Base-by-base conservation (phyloP, 2,888 invertebrate genomes). In the Odontomyia ornata region DNA sequence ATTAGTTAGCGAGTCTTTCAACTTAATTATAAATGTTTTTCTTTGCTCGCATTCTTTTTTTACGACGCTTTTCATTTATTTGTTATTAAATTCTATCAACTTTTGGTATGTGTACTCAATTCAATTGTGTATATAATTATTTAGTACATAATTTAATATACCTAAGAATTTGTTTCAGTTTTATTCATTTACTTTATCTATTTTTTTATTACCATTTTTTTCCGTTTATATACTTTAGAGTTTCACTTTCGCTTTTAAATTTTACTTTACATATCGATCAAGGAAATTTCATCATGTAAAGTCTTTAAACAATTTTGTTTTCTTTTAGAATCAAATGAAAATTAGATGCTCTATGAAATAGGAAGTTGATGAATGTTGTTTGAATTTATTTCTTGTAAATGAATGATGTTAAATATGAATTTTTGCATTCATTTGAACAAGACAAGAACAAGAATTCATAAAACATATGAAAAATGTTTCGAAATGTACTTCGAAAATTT, bases 61-160 rank as follows among this genome's bases (percentile, higher is more conserved):
- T 52, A 15, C 28, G 30, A 47, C 25, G 21, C 30, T 23, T n/a
- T 43, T 25, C 11, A 11, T 30, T 36, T 36, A 3, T 36, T 18
- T 65, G 11, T 67, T 36, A n/a, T 36, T 36, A 5, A 36, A 69
- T 60, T 57, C 73, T 73, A 73, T 73, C 28, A 60, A 60, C 57
- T 73, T 73, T 73, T 73, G 73, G 73, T 73, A 73, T 73, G 60
- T 73, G 30, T 36, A 5, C 36, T 36, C 57, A 36, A 60, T 60
- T 28, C 23, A 57, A 28, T 57, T 73, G 21, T 72, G 71, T 57
- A 73, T 60, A 36, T 57, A 60, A 69, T 23, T 47, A 46, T 46
- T 69, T 23, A 69, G 69, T 36, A 52, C 13, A 60, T 73, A 73
- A 36, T 57, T 30, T 43, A 57, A 73, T 73, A 73, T 73, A 73